Evolutionary conservation across 2,113 vertebrate genomes (phyloP).

Genomic region (Menidia beryllina): DNA sequence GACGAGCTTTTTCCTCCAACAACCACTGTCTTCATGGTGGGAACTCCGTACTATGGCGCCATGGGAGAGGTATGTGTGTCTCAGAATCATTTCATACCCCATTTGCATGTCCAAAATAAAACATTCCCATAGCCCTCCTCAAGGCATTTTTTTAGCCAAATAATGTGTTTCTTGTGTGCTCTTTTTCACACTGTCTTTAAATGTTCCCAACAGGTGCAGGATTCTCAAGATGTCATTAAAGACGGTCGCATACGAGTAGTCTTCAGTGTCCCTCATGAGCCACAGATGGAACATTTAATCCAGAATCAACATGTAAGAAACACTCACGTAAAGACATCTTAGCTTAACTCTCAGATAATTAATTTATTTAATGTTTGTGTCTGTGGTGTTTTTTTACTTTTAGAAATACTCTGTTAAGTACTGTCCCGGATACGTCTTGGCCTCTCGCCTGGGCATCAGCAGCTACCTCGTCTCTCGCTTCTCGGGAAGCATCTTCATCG

Average conservation of each 20-base stretch:
- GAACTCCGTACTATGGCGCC: slow-evolving; percentile 93
- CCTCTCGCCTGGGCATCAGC: slow-evolving; percentile 93
- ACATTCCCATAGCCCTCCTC: neutral
- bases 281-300: slow-evolving; percentile 92
- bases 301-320: slow-evolving; percentile 96
- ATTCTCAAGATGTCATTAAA: slow-evolving; percentile 92
- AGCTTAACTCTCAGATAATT: neutral
- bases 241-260: slow-evolving; percentile 94
- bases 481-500: slow-evolving; percentile 98
- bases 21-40: slow-evolving; percentile 94
- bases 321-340: neutral
- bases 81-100: no score
- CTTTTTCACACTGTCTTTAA: neutral
- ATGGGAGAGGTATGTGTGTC: slow-evolving; percentile 94
- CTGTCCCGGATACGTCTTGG: slow-evolving; percentile 94
- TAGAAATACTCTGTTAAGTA: slow-evolving; percentile 98
- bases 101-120: neutral
- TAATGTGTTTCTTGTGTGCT: neutral
- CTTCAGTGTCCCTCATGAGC: slow-evolving; percentile 93
- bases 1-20: slow-evolving; percentile 91
- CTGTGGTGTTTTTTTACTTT: slow-evolving; percentile 35
- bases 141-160: no score
- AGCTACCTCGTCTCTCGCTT: slow-evolving; percentile 98
- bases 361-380: neutral
- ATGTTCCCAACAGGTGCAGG: slow-evolving; percentile 85